These are phyloP conservation scores for Trogon melanurus DNA, from an alignment of 2,113 vertebrate genomes.

Conservation along the genomic window DNA sequence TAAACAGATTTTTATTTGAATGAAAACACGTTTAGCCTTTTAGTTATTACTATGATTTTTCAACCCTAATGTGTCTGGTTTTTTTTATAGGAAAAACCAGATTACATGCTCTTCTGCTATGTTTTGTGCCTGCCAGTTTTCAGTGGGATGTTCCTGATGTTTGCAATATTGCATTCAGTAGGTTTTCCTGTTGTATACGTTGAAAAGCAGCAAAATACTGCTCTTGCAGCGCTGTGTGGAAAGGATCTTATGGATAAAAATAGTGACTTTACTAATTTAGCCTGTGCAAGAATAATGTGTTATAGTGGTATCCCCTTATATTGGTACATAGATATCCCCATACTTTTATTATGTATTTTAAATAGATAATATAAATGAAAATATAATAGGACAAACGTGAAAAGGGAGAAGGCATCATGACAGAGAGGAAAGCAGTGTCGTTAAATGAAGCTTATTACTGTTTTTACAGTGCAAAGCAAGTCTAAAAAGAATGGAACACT, in stretches of 20 bases:
- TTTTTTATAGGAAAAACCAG: not conserved
- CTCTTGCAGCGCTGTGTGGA: not conserved
- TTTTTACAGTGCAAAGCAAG: not conserved
- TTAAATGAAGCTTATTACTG: not conserved
- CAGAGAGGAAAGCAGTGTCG: not conserved
- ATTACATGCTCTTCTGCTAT: not conserved
- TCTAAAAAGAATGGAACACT: not conserved
- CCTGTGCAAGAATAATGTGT: constrained; percentile 5
- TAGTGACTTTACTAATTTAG: not conserved
- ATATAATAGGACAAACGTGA: not conserved
- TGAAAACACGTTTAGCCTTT: not conserved
- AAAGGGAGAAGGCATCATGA: not conserved
- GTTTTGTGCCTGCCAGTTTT: not conserved
- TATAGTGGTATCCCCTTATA: not conserved
- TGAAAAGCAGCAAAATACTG: constrained; percentile 3
- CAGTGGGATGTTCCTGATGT: not conserved
- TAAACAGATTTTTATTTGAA: not conserved
- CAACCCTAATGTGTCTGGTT: not conserved
- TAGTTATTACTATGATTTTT: not conserved
- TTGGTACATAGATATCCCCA: not conserved
- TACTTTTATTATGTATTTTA: not conserved
- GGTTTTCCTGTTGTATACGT: not conserved
- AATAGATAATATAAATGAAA: not conserved
- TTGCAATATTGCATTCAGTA: not conserved
- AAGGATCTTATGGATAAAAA: not conserved